Evolutionary conservation across 2,113 vertebrate species (phyloP).

Genomic region (Dipodomys merriami): DNA sequence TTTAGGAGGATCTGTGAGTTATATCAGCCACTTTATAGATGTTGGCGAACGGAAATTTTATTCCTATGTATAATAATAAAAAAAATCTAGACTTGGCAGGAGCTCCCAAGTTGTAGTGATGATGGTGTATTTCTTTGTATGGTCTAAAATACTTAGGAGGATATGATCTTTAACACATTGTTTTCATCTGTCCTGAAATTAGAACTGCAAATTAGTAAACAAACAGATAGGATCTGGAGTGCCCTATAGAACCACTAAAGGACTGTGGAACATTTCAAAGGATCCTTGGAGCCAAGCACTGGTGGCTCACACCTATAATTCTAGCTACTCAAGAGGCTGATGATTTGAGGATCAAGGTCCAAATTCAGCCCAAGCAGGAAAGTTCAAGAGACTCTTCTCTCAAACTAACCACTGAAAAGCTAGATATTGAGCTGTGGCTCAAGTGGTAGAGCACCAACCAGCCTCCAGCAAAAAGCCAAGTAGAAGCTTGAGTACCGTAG

Average conservation of each 20-base stretch:
- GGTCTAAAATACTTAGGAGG: slow-evolving; percentile 67
- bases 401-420: too few species aligned
- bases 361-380: too few species aligned
- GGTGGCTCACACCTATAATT: too few species aligned
- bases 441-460: too few species aligned
- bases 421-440: too few species aligned
- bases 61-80: slow-evolving; percentile 53
- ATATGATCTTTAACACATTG: not conserved
- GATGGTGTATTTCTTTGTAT: slow-evolving; percentile 51
- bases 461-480: too few species aligned
- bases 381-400: too few species aligned
- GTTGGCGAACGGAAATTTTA: not conserved
- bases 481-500: too few species aligned
- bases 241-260: not conserved
- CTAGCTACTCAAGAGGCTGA: too few species aligned
- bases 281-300: not conserved
- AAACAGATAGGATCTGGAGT: not conserved
- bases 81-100: slow-evolving; percentile 77
- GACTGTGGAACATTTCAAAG: not conserved
- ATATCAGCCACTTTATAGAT: slow-evolving; percentile 57
- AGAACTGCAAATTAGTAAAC: slow-evolving; percentile 34
- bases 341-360: too few species aligned
- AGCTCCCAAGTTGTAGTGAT: slow-evolving; percentile 49
- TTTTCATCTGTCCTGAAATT: slow-evolving; percentile 43
- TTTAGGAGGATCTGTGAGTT: slow-evolving; percentile 33